These are phyloP conservation scores for Drosophila neocordata DNA, from an alignment of 1,140 invertebrate genomes.

Conservation along the genomic window DNA sequence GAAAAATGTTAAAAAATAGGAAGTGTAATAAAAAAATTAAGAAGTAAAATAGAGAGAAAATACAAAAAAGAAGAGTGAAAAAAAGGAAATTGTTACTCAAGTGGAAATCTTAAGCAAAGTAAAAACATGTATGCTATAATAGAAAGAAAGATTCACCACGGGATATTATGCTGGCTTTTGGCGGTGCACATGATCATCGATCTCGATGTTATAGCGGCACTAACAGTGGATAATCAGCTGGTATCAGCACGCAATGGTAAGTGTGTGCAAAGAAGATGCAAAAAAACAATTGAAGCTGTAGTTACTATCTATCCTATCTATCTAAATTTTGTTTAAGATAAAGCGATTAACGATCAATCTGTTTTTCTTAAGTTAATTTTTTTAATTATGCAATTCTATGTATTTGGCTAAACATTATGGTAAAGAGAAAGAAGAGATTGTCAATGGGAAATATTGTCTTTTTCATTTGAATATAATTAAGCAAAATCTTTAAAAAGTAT, in stretches of 20 bases:
- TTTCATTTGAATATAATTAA: too few relatives aligned
- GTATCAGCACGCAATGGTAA: slow-evolving; percentile 81
- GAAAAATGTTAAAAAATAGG: slow-evolving; percentile 29
- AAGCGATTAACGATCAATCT: too few relatives aligned
- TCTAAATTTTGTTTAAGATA: too few relatives aligned
- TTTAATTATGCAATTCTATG: too few relatives aligned
- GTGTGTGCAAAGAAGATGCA: neutral
- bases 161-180: slow-evolving; percentile 34
- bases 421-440: too few relatives aligned
- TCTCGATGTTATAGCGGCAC: slow-evolving; percentile 15
- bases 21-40: slow-evolving; percentile 15
- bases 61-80: slow-evolving; percentile 18
- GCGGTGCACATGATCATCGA: slow-evolving; percentile 29
- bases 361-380: too few relatives aligned
- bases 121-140: slow-evolving; percentile 37
- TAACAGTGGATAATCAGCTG: slow-evolving; percentile 80
- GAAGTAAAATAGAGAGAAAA: slow-evolving; percentile 11
- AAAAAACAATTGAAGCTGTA: too few relatives aligned
- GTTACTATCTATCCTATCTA: too few relatives aligned
- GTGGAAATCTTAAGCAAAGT: neutral
- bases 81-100: slow-evolving; percentile 8
- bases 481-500: too few relatives aligned
- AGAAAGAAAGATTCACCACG: slow-evolving; percentile 18
- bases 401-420: too few relatives aligned
- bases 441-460: too few relatives aligned